A percentile compares a stretch with the other conserved stretches of the same genome.
Evolutionary conservation across 2,888 invertebrate genomes (phyloP).

Genomic region (Andricus curvator): DNA sequence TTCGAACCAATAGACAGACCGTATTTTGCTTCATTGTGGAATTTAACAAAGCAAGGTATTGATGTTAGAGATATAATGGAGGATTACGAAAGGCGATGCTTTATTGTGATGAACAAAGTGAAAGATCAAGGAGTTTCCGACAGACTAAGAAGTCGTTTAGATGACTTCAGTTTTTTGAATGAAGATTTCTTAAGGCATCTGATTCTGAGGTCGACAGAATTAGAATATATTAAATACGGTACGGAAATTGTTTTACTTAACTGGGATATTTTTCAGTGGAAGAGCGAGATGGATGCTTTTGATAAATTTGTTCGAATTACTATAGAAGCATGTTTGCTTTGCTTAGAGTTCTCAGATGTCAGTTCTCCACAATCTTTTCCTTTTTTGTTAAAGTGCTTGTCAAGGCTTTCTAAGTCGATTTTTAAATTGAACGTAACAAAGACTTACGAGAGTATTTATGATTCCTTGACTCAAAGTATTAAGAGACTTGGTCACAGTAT

Average conservation of each 20-base stretch:
- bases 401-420: conserved; percentile 36
- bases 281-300: conserved; percentile 56
- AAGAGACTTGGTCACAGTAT: neutral
- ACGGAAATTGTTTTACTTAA: conserved; percentile 54
- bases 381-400: conserved; percentile 61
- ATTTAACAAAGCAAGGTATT: neutral
- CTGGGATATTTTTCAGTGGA: conserved; percentile 59
- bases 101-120: conserved; percentile 53
- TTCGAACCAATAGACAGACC: conserved; percentile 66
- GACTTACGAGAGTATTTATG: conserved; percentile 10
- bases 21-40: conserved; percentile 56
- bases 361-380: conserved; percentile 59
- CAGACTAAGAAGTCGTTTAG: conserved; percentile 40
- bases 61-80: conserved; percentile 54
- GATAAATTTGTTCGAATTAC: conserved; percentile 62
- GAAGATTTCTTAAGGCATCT: conserved; percentile 67
- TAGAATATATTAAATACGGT: conserved; percentile 61
- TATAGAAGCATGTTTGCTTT: conserved; percentile 63
- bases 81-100: conserved; percentile 67
- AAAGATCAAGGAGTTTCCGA: neutral
- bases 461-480: conserved; percentile 11
- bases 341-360: conserved; percentile 62
- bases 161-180: conserved; percentile 49
- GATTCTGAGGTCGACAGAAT: conserved; percentile 62
- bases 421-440: neutral